Base-by-base conservation (phyloP, 2,113 vertebrate genomes). In the Reinhardtius hippoglossoides region DNA sequence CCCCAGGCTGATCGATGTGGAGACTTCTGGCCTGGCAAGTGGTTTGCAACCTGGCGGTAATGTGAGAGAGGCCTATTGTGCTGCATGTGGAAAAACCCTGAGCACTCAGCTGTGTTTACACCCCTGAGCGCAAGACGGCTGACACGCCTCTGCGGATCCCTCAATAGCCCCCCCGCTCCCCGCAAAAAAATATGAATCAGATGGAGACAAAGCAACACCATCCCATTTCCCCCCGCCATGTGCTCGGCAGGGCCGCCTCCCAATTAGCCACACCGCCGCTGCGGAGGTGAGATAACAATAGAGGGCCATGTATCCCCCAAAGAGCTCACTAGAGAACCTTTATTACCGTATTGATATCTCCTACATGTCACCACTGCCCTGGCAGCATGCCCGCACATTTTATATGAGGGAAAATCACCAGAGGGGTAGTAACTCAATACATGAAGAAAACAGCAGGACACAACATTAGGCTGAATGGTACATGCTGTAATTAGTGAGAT, bases 241-340 rank as follows among this genome's bases (percentile, higher is more conserved):
- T 81, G 77, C 77, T 86, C 77, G 9, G 69, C 60, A 52, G 70
- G 63, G 67, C 85, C 70, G 77, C 83, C 67, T 78, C 66, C 80
- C 85, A 89, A 91, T 91, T 91, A 91, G 78, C 82, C 73, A 77
- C 75, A 83, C 61, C 5, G 24, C 54, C 27, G 58, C 90, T 92
- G 90, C 82, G n/a, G 81, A 82, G 79, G 76, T 78, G 61, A 83
- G 90, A 92, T 88, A 90, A 91, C 87, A 92, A 92, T 80, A 81
- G 91, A 84, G 50, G 77, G 74, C 71, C 82, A 26, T 91, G 91
- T 92, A 89, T 91, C 83, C 88, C 87, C 89, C 81, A 35, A 82
- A 88, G 90, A 86, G 69, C 84, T 90, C 81, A 88, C 82, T 78
- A 80, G 72, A 89, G 59, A 79, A 80, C 87, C 83, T 88, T 91